phyloP scores from a whole-genome alignment of 23 tunicate species.

The Phallusia fumigata region DNA sequence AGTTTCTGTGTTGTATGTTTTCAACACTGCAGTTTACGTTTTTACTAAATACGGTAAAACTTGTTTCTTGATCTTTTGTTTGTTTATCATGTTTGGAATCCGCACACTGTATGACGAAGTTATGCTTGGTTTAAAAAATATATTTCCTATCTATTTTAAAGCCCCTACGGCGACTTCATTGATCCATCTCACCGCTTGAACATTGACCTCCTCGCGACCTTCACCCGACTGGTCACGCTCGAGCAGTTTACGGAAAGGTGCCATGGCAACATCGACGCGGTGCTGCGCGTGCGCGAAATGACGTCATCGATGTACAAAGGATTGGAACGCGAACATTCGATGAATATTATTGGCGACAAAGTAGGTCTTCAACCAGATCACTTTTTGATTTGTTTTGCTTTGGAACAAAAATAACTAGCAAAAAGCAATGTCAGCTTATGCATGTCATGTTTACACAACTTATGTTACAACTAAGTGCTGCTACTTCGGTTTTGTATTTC shows the following conservation, averaged over 20 bases:
- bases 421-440: too few species aligned
- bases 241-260: slow-evolving; percentile 10
- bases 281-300: slow-evolving; percentile 15
- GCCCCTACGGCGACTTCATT: background rate
- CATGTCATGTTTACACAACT: too few species aligned
- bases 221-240: slow-evolving; percentile 15
- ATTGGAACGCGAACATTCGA: background rate
- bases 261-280: slow-evolving; percentile 14
- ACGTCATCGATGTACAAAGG: background rate
- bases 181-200: slow-evolving; percentile 8
- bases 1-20: slow-evolving; percentile 19
- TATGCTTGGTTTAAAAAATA: too few species aligned
- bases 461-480: too few species aligned
- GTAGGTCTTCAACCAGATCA: background rate
- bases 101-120: too few species aligned
- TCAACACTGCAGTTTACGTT: too few species aligned
- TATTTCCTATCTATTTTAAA: background rate
- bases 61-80: too few species aligned
- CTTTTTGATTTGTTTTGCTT: too few species aligned
- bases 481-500: too few species aligned
- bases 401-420: too few species aligned
- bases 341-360: background rate
- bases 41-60: too few species aligned
- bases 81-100: too few species aligned
- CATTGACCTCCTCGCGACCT: background rate